A percentile compares a stretch with the other conserved stretches of the same genome.
Evolutionary conservation across 2,113 vertebrate species (phyloP).

Genomic region (Tachysurus fulvidraco): DNA sequence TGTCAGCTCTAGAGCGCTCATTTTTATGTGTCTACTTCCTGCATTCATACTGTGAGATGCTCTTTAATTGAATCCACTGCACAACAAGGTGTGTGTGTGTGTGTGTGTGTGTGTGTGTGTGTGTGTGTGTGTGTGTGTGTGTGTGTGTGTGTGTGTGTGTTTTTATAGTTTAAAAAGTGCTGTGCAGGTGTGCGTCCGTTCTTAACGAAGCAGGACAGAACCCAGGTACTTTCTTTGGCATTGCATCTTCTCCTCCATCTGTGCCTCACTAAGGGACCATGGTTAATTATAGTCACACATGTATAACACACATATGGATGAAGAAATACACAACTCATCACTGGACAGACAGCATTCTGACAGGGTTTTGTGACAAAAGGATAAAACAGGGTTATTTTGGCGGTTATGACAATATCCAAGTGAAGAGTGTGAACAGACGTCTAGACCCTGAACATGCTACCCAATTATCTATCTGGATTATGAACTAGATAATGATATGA

Average conservation of each 20-base stretch:
- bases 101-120: constrained; percentile 33
- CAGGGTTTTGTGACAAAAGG: constrained; percentile 20
- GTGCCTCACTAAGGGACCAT: constrained; percentile 52
- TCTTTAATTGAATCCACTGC: constrained; percentile 18
- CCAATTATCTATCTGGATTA: constrained; percentile 25
- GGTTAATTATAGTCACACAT: constrained; percentile 46
- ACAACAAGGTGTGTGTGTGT: constrained; percentile 1
- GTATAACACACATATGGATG: constrained; percentile 24
- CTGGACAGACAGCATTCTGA: constrained; percentile 52
- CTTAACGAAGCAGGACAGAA: constrained; percentile 55
- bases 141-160: not conserved
- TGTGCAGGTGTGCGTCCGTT: not conserved
- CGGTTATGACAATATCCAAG: constrained; percentile 26
- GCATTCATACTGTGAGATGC: not conserved
- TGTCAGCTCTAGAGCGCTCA: not conserved
- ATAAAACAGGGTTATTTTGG: constrained; percentile 29
- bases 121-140: not conserved
- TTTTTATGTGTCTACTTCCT: not conserved
- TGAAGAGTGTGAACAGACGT: constrained; percentile 29
- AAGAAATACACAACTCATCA: constrained; percentile 25
- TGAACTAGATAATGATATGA: constrained; percentile 24
- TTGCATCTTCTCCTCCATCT: constrained; percentile 62
- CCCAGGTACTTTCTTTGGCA: constrained; percentile 60
- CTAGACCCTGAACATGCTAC: not conserved
- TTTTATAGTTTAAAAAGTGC: too few species aligned